Percentiles rank a stretch among this genome's conserved stretches.
Evolutionary conservation across 1,140 invertebrate species (phyloP).

Genomic region (Steinernema feltiae): DNA sequence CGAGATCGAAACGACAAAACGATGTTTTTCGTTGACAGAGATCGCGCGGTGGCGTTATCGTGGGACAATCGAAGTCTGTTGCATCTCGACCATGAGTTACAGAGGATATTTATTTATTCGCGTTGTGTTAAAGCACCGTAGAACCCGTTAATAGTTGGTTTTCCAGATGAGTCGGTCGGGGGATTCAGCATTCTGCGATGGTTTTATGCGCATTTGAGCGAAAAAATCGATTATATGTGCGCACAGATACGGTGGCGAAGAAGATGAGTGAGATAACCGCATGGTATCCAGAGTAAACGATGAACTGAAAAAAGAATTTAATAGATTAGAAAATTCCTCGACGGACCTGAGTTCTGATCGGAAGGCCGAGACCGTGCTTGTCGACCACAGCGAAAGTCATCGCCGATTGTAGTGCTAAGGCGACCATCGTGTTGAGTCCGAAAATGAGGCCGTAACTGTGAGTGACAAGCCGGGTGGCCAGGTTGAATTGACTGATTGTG

Average conservation of each 20-base stretch:
- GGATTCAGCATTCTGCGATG: neutral
- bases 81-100: too few species aligned
- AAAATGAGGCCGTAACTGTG: constrained; percentile 82
- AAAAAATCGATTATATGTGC: neutral
- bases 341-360: constrained; percentile 25
- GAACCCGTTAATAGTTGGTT: too few species aligned
- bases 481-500: constrained; percentile 78
- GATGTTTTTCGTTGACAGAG: too few species aligned
- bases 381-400: constrained; percentile 26
- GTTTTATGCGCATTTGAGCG: neutral
- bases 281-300: constrained; percentile 11
- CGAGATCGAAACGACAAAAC: too few species aligned
- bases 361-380: constrained; percentile 14
- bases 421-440: constrained; percentile 30
- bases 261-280: constrained; percentile 10
- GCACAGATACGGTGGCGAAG: neutral
- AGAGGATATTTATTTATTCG: too few species aligned
- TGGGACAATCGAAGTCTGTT: too few species aligned
- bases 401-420: constrained; percentile 20
- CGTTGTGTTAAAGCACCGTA: too few species aligned
- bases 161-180: too few species aligned
- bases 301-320: constrained; percentile 5
- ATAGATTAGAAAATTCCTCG: neutral
- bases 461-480: constrained; percentile 71
- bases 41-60: too few species aligned